Evolutionary conservation across 2,888 invertebrate genomes (phyloP), one percentile per base, ranked within the genome.

Genomic region (Drosophila macrothrix): DNA sequence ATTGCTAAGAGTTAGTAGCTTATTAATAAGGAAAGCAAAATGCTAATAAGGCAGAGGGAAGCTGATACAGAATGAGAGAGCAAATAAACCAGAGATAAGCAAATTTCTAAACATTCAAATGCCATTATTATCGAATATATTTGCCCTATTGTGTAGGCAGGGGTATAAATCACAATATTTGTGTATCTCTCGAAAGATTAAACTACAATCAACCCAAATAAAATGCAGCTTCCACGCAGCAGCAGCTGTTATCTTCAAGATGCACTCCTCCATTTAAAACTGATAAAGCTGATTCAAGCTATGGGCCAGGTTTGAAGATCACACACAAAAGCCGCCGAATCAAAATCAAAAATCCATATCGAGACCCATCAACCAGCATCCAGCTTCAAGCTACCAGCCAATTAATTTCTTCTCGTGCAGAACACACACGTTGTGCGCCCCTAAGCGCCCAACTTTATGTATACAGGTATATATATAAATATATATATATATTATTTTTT

Each of bases 341-440:
- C 52, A 29, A 53, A 52, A 49, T 25, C 29, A 37, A 58, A 64
- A 56, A 49, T 35, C 33, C 50, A 61, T 61, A 65, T 64, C 70
- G 37, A 66, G 50, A 54, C 29, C 37, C 53, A 61, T 53, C 64
- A 46, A 46, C 22, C 46, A 46, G 46, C 25, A 16, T 12, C 19
- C 37, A 28, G 19, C 37, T 37, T 22, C 28, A n/a, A 55, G 37
- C 55, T 60, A 39, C 69, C 78, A 74, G 54, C 82, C 84, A 84
- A 83, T 84, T 84, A 84, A 83, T 69, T 61, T 60, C 54, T 66
- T 61, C 71, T 73, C 80, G 74, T 54, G 62, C 79, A 74, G 86
- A 84, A 84, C 84, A 84, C 84, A 84, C 84, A 86, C 86, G 83
- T 71, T 61, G 87, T 14, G 50, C 54, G 69, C 54, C 78, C 63